Percentiles rank a stretch among this genome's conserved stretches.
phyloP scores from a whole-genome alignment of 2,888 invertebrate species.

The Lycocerus yunnanus region DNA sequence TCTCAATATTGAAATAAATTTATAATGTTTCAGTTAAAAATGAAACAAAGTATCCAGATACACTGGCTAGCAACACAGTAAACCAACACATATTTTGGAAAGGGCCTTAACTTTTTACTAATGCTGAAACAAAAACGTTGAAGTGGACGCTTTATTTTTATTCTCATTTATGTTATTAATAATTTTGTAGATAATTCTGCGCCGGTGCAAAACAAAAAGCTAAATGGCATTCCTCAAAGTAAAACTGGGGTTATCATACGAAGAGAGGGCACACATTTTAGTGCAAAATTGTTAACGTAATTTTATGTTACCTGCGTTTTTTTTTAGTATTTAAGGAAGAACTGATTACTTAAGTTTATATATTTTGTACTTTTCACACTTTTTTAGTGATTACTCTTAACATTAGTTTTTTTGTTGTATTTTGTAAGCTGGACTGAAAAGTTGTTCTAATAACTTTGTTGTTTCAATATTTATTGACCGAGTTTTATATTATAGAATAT shows the following conservation, averaged over 20 bases:
- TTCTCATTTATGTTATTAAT: not conserved
- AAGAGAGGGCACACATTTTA: not conserved
- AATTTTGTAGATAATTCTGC: not conserved
- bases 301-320: not conserved
- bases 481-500: not conserved
- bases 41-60: not conserved
- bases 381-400: too few relatives aligned
- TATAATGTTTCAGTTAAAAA: not conserved
- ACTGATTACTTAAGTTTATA: not conserved
- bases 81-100: constrained; percentile 18
- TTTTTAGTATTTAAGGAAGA: not conserved
- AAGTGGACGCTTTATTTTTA: not conserved
- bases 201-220: not conserved
- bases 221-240: not conserved
- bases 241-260: not conserved
- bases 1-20: not conserved
- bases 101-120: constrained; percentile 17
- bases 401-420: not conserved
- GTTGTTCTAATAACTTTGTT: not conserved
- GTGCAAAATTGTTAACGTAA: not conserved
- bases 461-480: not conserved
- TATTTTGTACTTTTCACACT: not conserved
- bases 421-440: not conserved
- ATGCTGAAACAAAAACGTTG: not conserved
- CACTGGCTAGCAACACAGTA: not conserved